Percentiles rank a stretch among this genome's conserved stretches.
Evolutionary conservation across 1,140 invertebrate genomes (phyloP).

Genomic region (Brachionus rotundiformis): DNA sequence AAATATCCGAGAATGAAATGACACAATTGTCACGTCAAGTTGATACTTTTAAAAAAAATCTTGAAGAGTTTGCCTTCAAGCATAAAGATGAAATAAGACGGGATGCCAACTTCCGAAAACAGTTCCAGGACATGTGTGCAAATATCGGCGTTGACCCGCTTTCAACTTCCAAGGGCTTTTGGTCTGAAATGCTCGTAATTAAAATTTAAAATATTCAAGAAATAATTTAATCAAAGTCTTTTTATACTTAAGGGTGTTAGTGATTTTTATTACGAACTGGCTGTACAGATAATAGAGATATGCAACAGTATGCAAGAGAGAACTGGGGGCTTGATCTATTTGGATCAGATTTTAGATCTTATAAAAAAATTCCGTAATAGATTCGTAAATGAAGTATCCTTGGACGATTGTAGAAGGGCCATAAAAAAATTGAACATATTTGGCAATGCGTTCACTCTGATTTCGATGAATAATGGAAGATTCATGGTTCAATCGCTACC

Average conservation of each 20-base stretch:
- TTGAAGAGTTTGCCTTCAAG: conserved; percentile 93
- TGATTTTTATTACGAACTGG: conserved; percentile 98
- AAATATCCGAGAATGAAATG: conserved; percentile 36
- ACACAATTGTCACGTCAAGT: conserved; percentile 85
- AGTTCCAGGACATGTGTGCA: conserved; percentile 99
- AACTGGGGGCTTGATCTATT: conserved; percentile 66
- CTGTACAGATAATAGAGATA: conserved; percentile 95
- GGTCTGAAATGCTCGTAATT: conserved; percentile 85
- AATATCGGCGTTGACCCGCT: conserved; percentile 94
- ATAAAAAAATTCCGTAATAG: conserved; percentile 1
- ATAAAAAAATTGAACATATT: conserved; percentile 47
- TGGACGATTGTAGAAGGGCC: conserved; percentile 42
- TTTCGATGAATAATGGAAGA: conserved; percentile 28
- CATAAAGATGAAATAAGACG: conserved; percentile 79
- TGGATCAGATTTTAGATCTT: conserved; percentile 33
- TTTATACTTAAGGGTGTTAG: conserved; percentile 73
- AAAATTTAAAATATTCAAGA: neutral
- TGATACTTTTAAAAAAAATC: conserved; percentile 83
- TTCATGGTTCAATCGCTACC: conserved; percentile 49
- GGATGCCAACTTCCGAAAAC: conserved; percentile 85
- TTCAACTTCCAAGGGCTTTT: conserved; percentile 76
- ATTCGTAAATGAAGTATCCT: conserved; percentile 48
- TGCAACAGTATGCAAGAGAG: conserved; percentile 79
- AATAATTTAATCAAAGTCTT: neutral
- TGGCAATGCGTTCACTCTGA: conserved; percentile 19